Evolutionary conservation across 1,140 invertebrate species (phyloP), one percentile per base, ranked within the genome.

Genomic region (Eriosoma lanigerum): DNA sequence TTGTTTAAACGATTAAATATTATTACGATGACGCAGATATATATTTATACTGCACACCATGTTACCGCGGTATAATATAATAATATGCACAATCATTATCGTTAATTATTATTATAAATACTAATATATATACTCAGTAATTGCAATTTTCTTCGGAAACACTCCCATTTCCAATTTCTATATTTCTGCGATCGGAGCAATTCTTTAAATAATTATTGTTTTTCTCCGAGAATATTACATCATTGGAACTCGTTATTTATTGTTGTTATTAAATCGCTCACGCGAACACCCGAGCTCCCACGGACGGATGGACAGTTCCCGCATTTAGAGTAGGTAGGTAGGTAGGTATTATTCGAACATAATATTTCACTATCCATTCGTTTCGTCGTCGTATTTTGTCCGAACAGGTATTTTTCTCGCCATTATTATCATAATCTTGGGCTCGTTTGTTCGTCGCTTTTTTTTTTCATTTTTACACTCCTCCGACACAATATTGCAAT

Each of bases 221-320:
- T 38, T 38, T 38, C 32, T 38, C 8, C 8, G 3, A 8, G 32
- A 38, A 38, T 38, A 38, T 38, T 38, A 38, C 32, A 38, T 38
- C 32, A 38, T 38, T 38, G n/a, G 8, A 38, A 38, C 32, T n/a
- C n/a, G n/a, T 44, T 5, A 6, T 21, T 66, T 68, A 46, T 46
- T n/a, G 5, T 21, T 66, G 21, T 21, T 68, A 68, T 68, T 46
- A 68, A 68, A 68, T 46, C 38, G 38, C 64, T 68, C 38, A 68
- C 64, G 64, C 38, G 38, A 46, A 46, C 64, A 13, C n/a, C n/a
- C n/a, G 5, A 46, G 38, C 64, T 68, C 64, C 64, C 64, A 68
- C 64, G 64, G 38, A 44, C n/a, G 13, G 19, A 19, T 32, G 19
- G 15, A 32, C 19, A 21, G n/a, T 62, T 62, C 8, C 8, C 9